A percentile compares a stretch with the other conserved stretches of the same genome.
Evolutionary conservation across 2,113 vertebrate genomes (phyloP).

Genomic region (Montifringilla adamsi): DNA sequence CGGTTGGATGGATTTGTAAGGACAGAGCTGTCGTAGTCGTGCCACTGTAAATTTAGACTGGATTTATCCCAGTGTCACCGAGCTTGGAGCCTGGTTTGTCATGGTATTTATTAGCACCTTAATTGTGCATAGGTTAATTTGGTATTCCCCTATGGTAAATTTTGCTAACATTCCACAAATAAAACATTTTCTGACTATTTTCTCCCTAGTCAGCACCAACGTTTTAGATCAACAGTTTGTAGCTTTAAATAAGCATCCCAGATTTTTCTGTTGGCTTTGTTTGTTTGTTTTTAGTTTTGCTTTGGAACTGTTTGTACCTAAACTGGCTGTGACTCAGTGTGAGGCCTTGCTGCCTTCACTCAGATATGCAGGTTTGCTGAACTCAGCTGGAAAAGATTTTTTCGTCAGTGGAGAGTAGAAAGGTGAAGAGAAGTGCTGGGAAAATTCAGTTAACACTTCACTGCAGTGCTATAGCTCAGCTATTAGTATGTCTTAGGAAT

Average conservation of each 20-base stretch:
- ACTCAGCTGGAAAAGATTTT: neutral
- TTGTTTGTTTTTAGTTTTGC: neutral
- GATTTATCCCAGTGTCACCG: neutral
- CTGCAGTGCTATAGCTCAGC: neutral
- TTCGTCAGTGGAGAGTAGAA: neutral
- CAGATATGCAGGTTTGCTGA: neutral
- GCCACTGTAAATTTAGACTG: neutral
- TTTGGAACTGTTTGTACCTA: constrained; percentile 11
- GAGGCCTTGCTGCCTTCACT: neutral
- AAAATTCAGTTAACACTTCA: neutral
- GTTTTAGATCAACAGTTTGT: neutral
- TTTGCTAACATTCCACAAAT: neutral
- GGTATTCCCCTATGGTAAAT: neutral
- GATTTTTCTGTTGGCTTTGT: neutral
- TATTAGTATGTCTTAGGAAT: neutral
- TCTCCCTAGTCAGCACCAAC: neutral
- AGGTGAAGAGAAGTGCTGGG: constrained; percentile 2
- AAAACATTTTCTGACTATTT: neutral
- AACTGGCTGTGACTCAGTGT: neutral
- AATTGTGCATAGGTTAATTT: neutral
- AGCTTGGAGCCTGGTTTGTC: neutral
- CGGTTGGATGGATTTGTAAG: neutral
- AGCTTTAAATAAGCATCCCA: neutral
- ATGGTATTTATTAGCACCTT: neutral
- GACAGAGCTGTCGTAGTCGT: neutral